Evolutionary conservation across 2,113 vertebrate species (phyloP), one percentile per base, ranked within the genome.

Genomic region (Daphoenositta chrysoptera): DNA sequence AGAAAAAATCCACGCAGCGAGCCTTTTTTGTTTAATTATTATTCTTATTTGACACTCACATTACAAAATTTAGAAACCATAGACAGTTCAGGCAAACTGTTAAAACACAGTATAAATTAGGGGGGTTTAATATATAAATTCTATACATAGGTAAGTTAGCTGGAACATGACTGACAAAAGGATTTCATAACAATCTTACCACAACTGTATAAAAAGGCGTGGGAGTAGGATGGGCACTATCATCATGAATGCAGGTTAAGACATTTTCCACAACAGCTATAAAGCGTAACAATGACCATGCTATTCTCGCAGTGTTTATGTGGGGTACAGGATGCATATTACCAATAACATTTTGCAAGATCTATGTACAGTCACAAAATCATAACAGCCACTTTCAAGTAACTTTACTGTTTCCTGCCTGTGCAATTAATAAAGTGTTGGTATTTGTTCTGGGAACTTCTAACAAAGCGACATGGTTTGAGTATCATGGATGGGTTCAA

Each of bases 101-200:
- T 98, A 98, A 97, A 98, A 98, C 97, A 98, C 98, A 98, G 97
- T 98, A 97, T 98, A 98, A 97, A 97, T 98, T 97, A 97, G 87
- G 93, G 81, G 77, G 86, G 47, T 61, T 95, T 94, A 95, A 97
- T 97, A 97, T 97, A 98, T 89, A 98, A 97, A 98, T 97, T 96
- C 95, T 97, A 96, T 98, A 97, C 97, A 97, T 66, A 96, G 80
- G 95, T 93, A 96, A 97, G 95, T 96, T 96, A 97, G 96, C 94
- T 97, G 9, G 83, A 96, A 96, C 95, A 96, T 96, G 94, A 96
- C 94, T 93, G 96, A 97, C 96, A 94, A 97, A 95, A 96, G 70
- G 90, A 89, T 96, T 95, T 92, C 83, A 88, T 96, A 96, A 96
- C 96, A 96, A 96, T 82, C 77, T 97, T 89, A 96, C 89, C 95